Base-by-base conservation (phyloP, 2,888 invertebrate genomes). In the Hypsopygia costalis region DNA sequence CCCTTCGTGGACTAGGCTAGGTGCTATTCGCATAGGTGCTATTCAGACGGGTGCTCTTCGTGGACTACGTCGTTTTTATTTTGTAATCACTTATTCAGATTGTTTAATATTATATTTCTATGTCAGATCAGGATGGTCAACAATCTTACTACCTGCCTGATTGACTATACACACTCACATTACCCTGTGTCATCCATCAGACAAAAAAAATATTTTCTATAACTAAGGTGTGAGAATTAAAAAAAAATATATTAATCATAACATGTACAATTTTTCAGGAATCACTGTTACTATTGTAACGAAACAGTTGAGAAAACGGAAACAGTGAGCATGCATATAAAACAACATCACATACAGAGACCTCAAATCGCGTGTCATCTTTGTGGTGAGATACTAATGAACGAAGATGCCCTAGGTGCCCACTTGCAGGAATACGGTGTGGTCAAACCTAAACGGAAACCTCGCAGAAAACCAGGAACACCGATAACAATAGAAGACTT, bases 401-500 rank as follows among this genome's bases (percentile, higher is more conserved):
- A 74, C 20, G 74, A 77, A 10, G 77, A 81, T 0, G 49, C 62
- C 0, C 43, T 85, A 1, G 69, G 75, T 10, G 40, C 63, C 12
- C 86, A 86, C 30, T 37, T 79, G 8, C 65, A 62, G 8, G 71
- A 77, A 11, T 82, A 68, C 41, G 69, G 62, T 12, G 47, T 61
- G 0, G 49, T 48, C 0, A 82, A 67, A 47, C 55, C 59, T 0
- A 65, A 64, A 40, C 47, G 70, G 9, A 66, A 68, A 53, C 66
- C 67, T 0, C 44, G 69, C 6, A 37, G 83, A 7, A 86, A 86
- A 50, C 70, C 69, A 0, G 83, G 82, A 0, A 78, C 79, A 0
- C 82, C 72, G 0, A 61, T 83, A 21, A 85, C 83, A 0, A 45
- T 77, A 20, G 81, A 78, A 10, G 87, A 87, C 8, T 43, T 88